A percentile compares a stretch with the other conserved stretches of the same genome.
These are phyloP conservation scores for Agonopterix arenella DNA, from an alignment of 2,888 invertebrate genomes.

Conservation along the genomic window DNA sequence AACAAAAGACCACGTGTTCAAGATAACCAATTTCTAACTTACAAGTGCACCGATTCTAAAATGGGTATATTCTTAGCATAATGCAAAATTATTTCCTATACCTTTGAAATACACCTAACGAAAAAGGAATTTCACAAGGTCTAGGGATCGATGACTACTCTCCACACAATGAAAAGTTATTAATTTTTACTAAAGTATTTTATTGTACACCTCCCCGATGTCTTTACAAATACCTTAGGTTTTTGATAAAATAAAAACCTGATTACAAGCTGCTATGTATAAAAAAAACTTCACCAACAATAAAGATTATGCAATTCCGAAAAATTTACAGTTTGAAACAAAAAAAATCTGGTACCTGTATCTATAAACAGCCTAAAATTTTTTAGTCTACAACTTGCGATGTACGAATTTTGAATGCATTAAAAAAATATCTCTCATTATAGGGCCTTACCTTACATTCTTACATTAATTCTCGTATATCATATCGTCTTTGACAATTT, in stretches of 20 bases:
- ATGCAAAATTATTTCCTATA: slow-evolving; percentile 21
- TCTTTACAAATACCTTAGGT: slow-evolving; percentile 60
- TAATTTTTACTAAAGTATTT: slow-evolving; percentile 58
- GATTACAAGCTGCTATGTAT: slow-evolving; percentile 69
- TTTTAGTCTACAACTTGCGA: slow-evolving; percentile 43
- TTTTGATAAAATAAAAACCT: slow-evolving; percentile 53
- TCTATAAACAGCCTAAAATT: slow-evolving; percentile 38
- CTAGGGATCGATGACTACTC: slow-evolving; percentile 30
- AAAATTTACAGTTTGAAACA: slow-evolving; percentile 35
- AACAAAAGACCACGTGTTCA: too few species aligned
- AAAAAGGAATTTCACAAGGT: slow-evolving; percentile 6
- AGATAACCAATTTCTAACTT: too few species aligned
- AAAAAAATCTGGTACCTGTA: slow-evolving; percentile 13
- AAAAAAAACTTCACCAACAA: slow-evolving; percentile 66
- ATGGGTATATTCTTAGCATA: slow-evolving; percentile 27
- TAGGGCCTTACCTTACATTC: slow-evolving; percentile 74
- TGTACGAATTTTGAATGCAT: slow-evolving; percentile 69
- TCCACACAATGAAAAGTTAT: slow-evolving; percentile 47
- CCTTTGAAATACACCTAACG: slow-evolving; percentile 22
- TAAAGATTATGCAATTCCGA: slow-evolving; percentile 68
- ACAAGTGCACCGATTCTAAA: slow-evolving; percentile 35
- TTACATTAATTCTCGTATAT: slow-evolving; percentile 72
- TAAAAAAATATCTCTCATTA: slow-evolving; percentile 73
- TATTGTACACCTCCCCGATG: slow-evolving; percentile 63
- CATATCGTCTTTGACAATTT: slow-evolving; percentile 73